Base-by-base conservation (phyloP, 2,888 invertebrate genomes). In the Pseudeuparius sepicola region DNA sequence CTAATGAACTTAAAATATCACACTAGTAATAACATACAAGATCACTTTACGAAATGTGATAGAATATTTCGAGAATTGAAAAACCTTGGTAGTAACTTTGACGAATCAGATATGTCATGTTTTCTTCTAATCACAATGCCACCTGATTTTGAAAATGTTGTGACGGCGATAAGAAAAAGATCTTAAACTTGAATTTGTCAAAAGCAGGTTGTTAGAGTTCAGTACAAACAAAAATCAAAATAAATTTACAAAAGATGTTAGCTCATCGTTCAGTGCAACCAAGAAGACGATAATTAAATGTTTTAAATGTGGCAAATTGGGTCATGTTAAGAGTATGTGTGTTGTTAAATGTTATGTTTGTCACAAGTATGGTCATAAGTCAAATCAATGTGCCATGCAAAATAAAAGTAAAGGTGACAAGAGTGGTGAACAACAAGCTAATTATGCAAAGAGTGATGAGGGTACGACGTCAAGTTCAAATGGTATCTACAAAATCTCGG, bases 121-220 rank as follows among this genome's bases (percentile, higher is more conserved):
- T 38, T 41, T 27, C 26, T 43, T 12, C 24, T 45, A 6, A 23
- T 43, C n/a, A 37, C 40, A 9, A 45, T 45, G 42, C 41, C 43
- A 3, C 4, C 4, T 12, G 37, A 45, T 24, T 45, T 28, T 42
- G 42, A 45, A 31, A 45, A 26, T 23, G 34, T 42, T 3, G 40
- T 42, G 9, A 44, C 40, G 15, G 45, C 33, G 3, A 37, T 45
- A 36, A 29, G 31, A 38, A 45, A 26, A 35, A 15, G 33, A 44
- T 25, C 12, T 43, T 17, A 34, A 36, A 10, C 10, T 38, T 11
- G 26, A 26, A 30, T 27, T 34, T 23, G 37, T 40, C 4, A 44
- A 43, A 27, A 43, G 15, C 5, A 35, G 36, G 23, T 31, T 43
- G 24, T 27, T 43, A 18, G 39, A 41, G 14, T 43, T 33, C 23